Evolutionary conservation across 30 jellyfish, hydroid and myxozoan species (phyloP).

Genomic region (Hydractinia symbiolongicarpus): DNA sequence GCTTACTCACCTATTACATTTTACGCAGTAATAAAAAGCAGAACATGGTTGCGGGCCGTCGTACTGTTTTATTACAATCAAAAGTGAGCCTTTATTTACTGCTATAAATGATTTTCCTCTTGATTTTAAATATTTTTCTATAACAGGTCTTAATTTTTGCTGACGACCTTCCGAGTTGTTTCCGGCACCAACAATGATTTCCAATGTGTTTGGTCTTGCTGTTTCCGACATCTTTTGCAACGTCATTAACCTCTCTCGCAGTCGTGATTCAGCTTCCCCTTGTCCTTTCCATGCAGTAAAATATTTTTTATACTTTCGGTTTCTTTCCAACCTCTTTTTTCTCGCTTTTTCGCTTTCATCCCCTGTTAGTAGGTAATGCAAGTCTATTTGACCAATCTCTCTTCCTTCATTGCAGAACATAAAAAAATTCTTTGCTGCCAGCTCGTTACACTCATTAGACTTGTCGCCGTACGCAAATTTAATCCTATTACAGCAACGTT

Average conservation of each 20-base stretch:
- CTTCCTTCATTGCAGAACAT: not conserved
- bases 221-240: not conserved
- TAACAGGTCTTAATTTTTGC: not conserved
- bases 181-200: conserved; percentile 1
- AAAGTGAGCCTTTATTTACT: conserved; percentile 4
- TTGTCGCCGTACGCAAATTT: not conserved
- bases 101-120: not conserved
- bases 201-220: not conserved
- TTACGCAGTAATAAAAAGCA: not conserved
- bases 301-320: not conserved
- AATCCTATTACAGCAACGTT: not conserved
- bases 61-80: not conserved
- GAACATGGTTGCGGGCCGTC: not conserved
- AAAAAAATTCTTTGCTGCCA: not conserved
- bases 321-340: not conserved
- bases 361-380: not conserved
- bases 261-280: not conserved
- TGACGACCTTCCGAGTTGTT: not conserved
- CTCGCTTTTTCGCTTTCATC: not conserved
- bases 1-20: not conserved
- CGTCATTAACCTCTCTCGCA: not conserved
- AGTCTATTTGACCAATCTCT: not conserved
- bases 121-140: not conserved
- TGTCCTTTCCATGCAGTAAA: not conserved
- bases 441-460: not conserved